These are phyloP conservation scores for Silurus aristotelis DNA, from an alignment of 2,797 vertebrate species.

Conservation along the genomic window DNA sequence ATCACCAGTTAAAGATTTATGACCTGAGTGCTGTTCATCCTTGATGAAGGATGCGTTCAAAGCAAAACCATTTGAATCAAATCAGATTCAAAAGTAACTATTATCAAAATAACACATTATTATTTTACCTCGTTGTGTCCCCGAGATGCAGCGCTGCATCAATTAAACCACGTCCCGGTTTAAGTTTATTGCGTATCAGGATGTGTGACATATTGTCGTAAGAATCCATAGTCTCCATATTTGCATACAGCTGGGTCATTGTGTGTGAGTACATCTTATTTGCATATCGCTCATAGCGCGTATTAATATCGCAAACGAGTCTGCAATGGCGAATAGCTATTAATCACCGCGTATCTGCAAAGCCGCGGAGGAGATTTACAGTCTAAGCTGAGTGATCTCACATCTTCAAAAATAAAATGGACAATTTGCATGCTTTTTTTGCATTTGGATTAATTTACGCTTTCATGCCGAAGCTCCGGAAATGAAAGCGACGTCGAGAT, in stretches of 20 bases:
- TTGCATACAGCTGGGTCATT: neutral
- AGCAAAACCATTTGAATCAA: neutral
- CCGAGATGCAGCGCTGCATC: neutral
- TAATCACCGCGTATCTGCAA: constrained; percentile 49
- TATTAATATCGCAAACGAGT: constrained; percentile 45
- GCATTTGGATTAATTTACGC: constrained; percentile 36
- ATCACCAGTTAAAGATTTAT: neutral
- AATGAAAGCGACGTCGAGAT: neutral
- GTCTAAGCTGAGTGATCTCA: constrained; percentile 15
- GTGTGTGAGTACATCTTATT: constrained; percentile 22
- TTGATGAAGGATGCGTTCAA: neutral
- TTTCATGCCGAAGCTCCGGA: constrained; percentile 3
- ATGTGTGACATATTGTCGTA: neutral
- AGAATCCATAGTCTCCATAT: neutral
- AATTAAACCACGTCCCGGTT: too few species aligned
- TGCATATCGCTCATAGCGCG: constrained; percentile 48
- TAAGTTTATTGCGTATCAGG: neutral
- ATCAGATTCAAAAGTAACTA: neutral
- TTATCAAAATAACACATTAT: neutral
- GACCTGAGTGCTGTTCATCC: neutral
- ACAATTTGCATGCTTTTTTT: constrained; percentile 34
- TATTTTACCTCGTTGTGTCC: neutral
- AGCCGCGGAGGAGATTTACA: constrained; percentile 10
- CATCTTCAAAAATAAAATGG: constrained; percentile 35
- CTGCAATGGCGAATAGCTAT: constrained; percentile 43